Conservation (phyloP, 2,888 invertebrate genomes). For the Sclerodermus sp. region DNA sequence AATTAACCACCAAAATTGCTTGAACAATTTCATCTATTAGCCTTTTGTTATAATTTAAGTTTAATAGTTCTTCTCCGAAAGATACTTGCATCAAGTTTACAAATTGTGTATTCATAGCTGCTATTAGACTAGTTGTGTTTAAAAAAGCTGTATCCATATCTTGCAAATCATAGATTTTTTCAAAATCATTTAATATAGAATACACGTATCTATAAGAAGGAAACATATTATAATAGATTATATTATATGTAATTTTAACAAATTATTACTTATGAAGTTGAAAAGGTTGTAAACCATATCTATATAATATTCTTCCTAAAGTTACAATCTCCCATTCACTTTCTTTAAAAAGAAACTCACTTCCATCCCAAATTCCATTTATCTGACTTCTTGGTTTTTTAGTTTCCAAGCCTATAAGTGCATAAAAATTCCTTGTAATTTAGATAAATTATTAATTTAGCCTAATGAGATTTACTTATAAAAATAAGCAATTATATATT, state of each 20-base stretch:
- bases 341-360: slow-evolving; percentile 61
- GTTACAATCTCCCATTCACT: slow-evolving; percentile 58
- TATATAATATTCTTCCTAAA: slow-evolving; percentile 59
- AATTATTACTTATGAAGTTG: slow-evolving; percentile 50
- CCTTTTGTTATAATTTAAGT: slow-evolving; percentile 55
- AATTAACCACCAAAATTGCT: slow-evolving; percentile 63
- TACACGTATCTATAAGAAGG: slow-evolving; percentile 30
- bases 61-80: slow-evolving; percentile 50
- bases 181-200: slow-evolving; percentile 40
- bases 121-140: slow-evolving; percentile 60
- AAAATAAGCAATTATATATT: too few species aligned
- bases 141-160: slow-evolving; percentile 59
- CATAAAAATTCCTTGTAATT: background rate
- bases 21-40: slow-evolving; percentile 63
- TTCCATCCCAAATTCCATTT: slow-evolving; percentile 61
- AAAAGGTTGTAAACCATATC: slow-evolving; percentile 62
- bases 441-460: background rate
- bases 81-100: slow-evolving; percentile 56
- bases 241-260: background rate
- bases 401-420: slow-evolving; percentile 47
- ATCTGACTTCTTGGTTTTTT: slow-evolving; percentile 24
- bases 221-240: slow-evolving; percentile 25
- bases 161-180: slow-evolving; percentile 64
- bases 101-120: slow-evolving; percentile 60
- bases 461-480: background rate